phyloP scores from a whole-genome alignment of 2,888 invertebrate genomes.

The Dasysyrphus albostriatus region DNA sequence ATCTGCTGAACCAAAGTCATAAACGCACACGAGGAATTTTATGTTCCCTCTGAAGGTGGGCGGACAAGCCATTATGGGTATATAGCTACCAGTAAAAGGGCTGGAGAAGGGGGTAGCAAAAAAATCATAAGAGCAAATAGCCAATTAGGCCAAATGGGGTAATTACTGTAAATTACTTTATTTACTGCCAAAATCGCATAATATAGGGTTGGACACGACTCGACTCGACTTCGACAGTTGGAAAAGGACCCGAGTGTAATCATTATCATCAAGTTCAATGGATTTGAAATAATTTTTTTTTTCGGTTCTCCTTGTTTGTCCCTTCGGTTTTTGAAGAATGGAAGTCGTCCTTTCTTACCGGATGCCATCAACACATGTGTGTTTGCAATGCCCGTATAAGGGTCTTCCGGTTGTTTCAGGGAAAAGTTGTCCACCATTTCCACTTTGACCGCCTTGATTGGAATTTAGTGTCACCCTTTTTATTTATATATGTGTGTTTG shows the following conservation, averaged over 20 bases:
- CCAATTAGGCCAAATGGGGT: slow-evolving; percentile 74
- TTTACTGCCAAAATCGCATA: slow-evolving; percentile 65
- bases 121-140: slow-evolving; percentile 73
- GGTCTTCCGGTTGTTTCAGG: slow-evolving; percentile 5
- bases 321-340: neutral
- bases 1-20: slow-evolving; percentile 11
- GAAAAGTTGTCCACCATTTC: slow-evolving; percentile 38
- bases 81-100: neutral
- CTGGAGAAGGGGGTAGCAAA: neutral
- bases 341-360: slow-evolving; percentile 15
- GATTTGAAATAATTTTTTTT: slow-evolving; percentile 63
- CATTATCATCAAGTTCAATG: slow-evolving; percentile 71
- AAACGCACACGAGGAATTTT: slow-evolving; percentile 57
- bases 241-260: slow-evolving; percentile 47
- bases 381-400: neutral
- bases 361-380: slow-evolving; percentile 6
- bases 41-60: slow-evolving; percentile 43
- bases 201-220: slow-evolving; percentile 15
- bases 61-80: neutral
- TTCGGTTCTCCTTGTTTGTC: neutral
- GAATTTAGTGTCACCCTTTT: slow-evolving; percentile 43
- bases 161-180: slow-evolving; percentile 75
- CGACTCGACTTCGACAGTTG: slow-evolving; percentile 2
- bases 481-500: neutral
- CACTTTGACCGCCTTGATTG: slow-evolving; percentile 52